Percentiles rank a stretch among this genome's conserved stretches.
These are phyloP conservation scores for Carassius gibelio DNA, from an alignment of 2,113 vertebrate genomes.

Conservation along the genomic window DNA sequence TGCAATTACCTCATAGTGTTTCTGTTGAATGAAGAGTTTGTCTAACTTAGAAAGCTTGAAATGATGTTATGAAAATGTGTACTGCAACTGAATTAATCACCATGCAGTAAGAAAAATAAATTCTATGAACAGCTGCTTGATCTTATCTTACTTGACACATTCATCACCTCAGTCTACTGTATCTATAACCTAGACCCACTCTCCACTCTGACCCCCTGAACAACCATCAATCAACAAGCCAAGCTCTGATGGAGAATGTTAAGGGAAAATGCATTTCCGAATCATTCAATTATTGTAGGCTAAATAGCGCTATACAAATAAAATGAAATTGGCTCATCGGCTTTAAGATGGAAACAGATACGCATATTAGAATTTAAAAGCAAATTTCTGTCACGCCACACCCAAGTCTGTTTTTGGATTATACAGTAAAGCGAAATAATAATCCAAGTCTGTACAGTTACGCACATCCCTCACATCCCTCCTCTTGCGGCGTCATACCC, in stretches of 20 bases:
- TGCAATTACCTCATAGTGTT: no score
- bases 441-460: background rate
- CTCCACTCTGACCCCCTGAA: background rate
- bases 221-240: background rate
- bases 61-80: background rate
- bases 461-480: background rate
- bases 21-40: no score
- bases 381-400: background rate
- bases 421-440: background rate
- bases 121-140: background rate
- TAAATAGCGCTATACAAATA: background rate
- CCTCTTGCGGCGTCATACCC: background rate
- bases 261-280: background rate
- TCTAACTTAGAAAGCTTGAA: no score
- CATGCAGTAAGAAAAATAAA: background rate
- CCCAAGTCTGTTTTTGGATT: no score
- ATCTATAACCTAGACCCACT: background rate
- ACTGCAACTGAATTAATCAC: background rate
- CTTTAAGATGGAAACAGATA: no score
- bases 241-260: background rate
- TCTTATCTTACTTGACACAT: background rate
- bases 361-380: no score
- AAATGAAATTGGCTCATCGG: background rate
- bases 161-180: background rate
- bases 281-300: background rate